phyloP scores from a whole-genome alignment of 2,113 vertebrate species.

The Clarias gariepinus region DNA sequence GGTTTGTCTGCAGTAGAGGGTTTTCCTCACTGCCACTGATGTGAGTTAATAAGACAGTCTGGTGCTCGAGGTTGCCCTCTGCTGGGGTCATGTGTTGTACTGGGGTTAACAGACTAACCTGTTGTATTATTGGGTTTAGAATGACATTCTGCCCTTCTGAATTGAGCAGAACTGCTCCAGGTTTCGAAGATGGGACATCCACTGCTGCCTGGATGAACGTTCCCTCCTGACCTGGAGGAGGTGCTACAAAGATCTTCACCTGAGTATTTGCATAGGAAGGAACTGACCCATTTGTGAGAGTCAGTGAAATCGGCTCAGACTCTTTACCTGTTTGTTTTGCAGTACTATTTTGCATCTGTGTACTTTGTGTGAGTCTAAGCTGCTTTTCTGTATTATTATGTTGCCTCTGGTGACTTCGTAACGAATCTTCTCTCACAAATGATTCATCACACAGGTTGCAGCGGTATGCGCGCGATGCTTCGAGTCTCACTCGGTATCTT shows the following conservation, averaged over 20 bases:
- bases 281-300: slow-evolving; percentile 47
- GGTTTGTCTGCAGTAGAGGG: slow-evolving; percentile 72
- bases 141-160: slow-evolving; percentile 74
- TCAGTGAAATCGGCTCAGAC: slow-evolving; percentile 62
- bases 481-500: slow-evolving; percentile 84
- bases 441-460: slow-evolving; percentile 86
- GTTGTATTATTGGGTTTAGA: slow-evolving; percentile 84
- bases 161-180: slow-evolving; percentile 69
- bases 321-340: slow-evolving; percentile 58
- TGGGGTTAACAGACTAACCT: slow-evolving; percentile 83
- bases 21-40: slow-evolving; percentile 63
- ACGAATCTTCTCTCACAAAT: slow-evolving; percentile 92
- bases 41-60: slow-evolving; percentile 75
- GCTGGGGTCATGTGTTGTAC: slow-evolving; percentile 64
- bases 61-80: slow-evolving; percentile 68
- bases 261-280: slow-evolving; percentile 74
- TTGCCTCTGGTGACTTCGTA: slow-evolving; percentile 92
- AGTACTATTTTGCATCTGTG: slow-evolving; percentile 38
- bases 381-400: slow-evolving; percentile 64
- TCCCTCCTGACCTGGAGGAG: slow-evolving; percentile 72
- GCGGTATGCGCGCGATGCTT: slow-evolving; percentile 86
- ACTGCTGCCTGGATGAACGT: slow-evolving; percentile 65
- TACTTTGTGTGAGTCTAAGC: slow-evolving; percentile 62
- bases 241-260: slow-evolving; percentile 88
- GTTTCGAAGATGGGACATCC: slow-evolving; percentile 58